phyloP scores from a whole-genome alignment of 2,888 invertebrate genomes.

The Andrena trimmerana region DNA sequence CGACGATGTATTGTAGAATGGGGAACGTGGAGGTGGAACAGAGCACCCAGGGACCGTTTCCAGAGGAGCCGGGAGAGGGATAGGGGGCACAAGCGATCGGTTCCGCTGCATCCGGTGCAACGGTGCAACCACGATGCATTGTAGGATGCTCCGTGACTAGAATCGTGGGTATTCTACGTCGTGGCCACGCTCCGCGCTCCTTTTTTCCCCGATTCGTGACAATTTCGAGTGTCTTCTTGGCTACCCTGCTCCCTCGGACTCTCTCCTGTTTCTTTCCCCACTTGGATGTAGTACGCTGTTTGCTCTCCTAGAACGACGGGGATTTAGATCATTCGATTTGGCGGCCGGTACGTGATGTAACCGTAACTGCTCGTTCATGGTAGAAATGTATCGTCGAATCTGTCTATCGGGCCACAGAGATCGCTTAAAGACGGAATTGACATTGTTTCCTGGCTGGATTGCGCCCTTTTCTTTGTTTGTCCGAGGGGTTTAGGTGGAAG shows the following conservation, averaged over 20 bases:
- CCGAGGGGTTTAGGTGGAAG: background rate
- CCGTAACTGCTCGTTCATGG: background rate
- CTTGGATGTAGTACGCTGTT: no score
- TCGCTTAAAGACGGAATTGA: slow-evolving; percentile 6
- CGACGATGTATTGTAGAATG: slow-evolving; percentile 73
- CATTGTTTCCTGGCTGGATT: background rate
- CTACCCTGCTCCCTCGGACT: background rate
- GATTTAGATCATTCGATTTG: slow-evolving; percentile 19
- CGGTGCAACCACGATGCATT: slow-evolving; percentile 81
- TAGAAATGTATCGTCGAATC: background rate
- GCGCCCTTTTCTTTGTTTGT: background rate
- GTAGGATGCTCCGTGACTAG: slow-evolving; percentile 82
- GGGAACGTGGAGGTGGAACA: slow-evolving; percentile 30
- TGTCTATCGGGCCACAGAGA: background rate
- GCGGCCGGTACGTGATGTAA: slow-evolving; percentile 4
- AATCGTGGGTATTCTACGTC: slow-evolving; percentile 74
- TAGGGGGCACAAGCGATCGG: slow-evolving; percentile 72
- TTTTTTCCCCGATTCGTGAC: slow-evolving; percentile 9
- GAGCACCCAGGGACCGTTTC: slow-evolving; percentile 35
- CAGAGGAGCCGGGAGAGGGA: slow-evolving; percentile 48
- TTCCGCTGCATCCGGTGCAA: slow-evolving; percentile 78
- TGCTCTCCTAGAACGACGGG: slow-evolving; percentile 1
- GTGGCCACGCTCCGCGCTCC: slow-evolving; percentile 44
- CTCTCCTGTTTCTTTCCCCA: background rate
- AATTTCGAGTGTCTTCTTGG: slow-evolving; percentile 1